Percentiles rank a stretch among this genome's conserved stretches.
These are phyloP conservation scores for Hylaea fasciaria DNA, from an alignment of 2,888 invertebrate species.

Conservation along the genomic window DNA sequence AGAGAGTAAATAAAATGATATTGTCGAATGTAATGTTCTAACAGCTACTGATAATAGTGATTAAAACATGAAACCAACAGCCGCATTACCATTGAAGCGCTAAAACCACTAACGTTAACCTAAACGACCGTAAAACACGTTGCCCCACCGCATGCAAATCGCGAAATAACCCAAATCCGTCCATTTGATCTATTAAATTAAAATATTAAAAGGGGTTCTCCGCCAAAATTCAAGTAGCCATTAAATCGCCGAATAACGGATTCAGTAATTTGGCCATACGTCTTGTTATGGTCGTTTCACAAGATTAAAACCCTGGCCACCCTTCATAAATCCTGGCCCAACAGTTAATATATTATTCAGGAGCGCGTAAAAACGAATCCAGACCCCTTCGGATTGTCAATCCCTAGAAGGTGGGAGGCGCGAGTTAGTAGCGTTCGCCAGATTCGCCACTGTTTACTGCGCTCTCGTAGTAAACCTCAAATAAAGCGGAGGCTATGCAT, in stretches of 20 bases:
- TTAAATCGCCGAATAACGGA: slow-evolving; percentile 79
- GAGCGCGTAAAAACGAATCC: slow-evolving; percentile 75
- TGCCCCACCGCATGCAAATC: slow-evolving; percentile 53
- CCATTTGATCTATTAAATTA: slow-evolving; percentile 65
- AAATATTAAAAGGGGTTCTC: slow-evolving; percentile 68
- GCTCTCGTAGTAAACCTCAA: slow-evolving; percentile 67
- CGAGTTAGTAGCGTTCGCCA: slow-evolving; percentile 14
- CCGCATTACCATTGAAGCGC: slow-evolving; percentile 35
- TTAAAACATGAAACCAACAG: slow-evolving; percentile 21
- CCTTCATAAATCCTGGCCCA: slow-evolving; percentile 82
- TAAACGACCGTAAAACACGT: slow-evolving; percentile 41
- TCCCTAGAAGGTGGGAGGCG: slow-evolving; percentile 28
- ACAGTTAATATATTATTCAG: slow-evolving; percentile 78
- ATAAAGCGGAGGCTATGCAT: slow-evolving; percentile 82
- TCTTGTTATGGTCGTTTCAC: slow-evolving; percentile 81
- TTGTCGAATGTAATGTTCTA: slow-evolving; percentile 10
- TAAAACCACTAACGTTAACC: slow-evolving; percentile 40
- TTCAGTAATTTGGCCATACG: slow-evolving; percentile 82
- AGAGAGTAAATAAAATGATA: slow-evolving; percentile 5
- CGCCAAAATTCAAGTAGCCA: slow-evolving; percentile 71
- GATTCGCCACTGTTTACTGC: slow-evolving; percentile 29
- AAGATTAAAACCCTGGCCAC: slow-evolving; percentile 81
- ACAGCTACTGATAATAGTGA: slow-evolving; percentile 17
- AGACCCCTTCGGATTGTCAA: slow-evolving; percentile 70
- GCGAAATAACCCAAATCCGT: slow-evolving; percentile 50